Evolutionary conservation across 92 coral and sea anemone genomes (phyloP), one percentile per base, ranked within the genome.

Genomic region (Plumapathes pennacea): DNA sequence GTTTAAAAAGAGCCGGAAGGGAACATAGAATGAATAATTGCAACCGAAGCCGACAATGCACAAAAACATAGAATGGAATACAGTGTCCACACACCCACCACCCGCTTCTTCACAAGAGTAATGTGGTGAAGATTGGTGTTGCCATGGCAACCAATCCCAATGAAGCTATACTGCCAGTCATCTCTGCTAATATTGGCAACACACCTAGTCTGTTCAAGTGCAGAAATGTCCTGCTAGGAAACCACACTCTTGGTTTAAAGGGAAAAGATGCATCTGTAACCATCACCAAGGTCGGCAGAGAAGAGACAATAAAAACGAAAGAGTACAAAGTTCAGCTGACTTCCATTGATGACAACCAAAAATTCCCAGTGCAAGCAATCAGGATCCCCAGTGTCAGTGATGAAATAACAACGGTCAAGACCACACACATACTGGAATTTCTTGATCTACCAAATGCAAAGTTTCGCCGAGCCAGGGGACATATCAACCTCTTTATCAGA

Each of bases 191-290:
- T 11, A 64, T 83, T 17, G 50, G 40, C 45, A 51, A 72, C 15
- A 36, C 54, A 32, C 54, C 71, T 32, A 62, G 80, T 22, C 28
- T 61, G 4, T 69, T 42, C 39, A 49, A 46, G 34, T 39, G 43
- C 45, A 76, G 61, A 44, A 83, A 67, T 32, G 66, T 73, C 3
- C 71, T 78, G 7, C 76, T 60, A n/a, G 86, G 81, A 76, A 50
- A 70, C 78, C 9, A 80, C 85, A 46, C 46, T 32, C 76, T 80
- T 15, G 80, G 87, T n/a, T 44, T 80, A 31, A 72, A 62, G 51
- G 79, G 78, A 19, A 66, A 67, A 21, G 72, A 65, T 32, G 44
- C 58, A 15, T 60, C 77, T 1, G 46, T 66, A 17, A 67, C 88
- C 11, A 73, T 72, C 32, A 71, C 67, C 54, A 71, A 71, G 55